Base-by-base conservation (phyloP, 2,113 vertebrate genomes). In the Pollimyrus isidori region DNA sequence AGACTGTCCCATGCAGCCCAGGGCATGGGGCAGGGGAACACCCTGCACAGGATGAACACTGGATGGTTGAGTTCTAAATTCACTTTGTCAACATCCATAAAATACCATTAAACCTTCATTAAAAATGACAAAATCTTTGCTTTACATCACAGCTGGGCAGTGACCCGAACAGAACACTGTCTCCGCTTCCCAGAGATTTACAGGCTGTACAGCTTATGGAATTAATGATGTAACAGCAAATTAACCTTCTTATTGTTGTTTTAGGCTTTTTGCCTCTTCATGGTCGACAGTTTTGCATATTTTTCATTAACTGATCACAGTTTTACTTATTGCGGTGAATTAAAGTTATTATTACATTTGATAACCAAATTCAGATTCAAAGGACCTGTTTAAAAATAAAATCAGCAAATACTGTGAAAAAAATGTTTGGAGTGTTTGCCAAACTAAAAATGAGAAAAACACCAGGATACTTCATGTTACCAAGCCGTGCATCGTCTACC, bases 1-100 rank as follows among this genome's bases (percentile, higher is more conserved):
- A 26, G 7, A 10, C 62, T 13, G 62, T 69, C 26, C n/a, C n/a
- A 1, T 65, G 62, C 62, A 65, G 62, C 62, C n/a, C 10, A 4
- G 62, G 26, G 10, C 26, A 13, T 0, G 10, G 7, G 62, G 10
- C n/a, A 10, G 62, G 62, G 26, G 62, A 4, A 13, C n/a, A 30
- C n/a, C 26, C n/a, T 26, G n/a, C 62, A 69, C n/a, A 69, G 62
- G 62, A 69, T 30, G 62, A 30, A 69, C 62, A 30, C 35, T 80
- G 73, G 73, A 80, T 42, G 35, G 13, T 17, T 39, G 17, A 5
- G 35, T 17, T 80, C 73, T 80, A 35, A 80, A 80, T 80, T 80
- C 35, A 80, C 73, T 80, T 80, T 80, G 73, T 80, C 73, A 80
- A 35, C 30, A 80, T 80, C 73, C 73, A 80, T 35, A 80, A 80